Conservation (phyloP, 1,140 invertebrate genomes). For the Sitobion miscanthi region DNA sequence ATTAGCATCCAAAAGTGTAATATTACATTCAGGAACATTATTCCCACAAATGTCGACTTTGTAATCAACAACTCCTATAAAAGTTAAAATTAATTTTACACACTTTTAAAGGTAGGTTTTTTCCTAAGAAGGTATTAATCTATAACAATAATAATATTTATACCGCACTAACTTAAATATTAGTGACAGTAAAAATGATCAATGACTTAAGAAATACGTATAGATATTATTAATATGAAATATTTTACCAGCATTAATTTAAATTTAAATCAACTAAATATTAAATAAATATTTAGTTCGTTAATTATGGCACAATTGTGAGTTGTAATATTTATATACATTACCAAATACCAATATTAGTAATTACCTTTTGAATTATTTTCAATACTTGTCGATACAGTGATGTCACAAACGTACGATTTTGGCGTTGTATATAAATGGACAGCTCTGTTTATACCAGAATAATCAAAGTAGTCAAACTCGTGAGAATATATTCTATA, state of each 20-base stretch:
- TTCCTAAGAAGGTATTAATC: not conserved
- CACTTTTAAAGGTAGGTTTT: not conserved
- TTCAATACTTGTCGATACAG: conserved; percentile 73
- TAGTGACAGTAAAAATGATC: not conserved
- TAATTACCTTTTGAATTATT: conserved; percentile 47
- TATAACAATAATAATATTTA: not conserved
- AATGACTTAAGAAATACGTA: not conserved
- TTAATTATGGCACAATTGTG: not conserved
- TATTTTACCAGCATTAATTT: not conserved
- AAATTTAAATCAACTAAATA: not conserved
- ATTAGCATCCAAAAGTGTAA: conserved; percentile 47
- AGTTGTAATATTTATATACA: not conserved
- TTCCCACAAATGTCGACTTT: conserved; percentile 47
- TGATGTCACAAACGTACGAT: conserved; percentile 83
- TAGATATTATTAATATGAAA: not conserved
- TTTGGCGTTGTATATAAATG: conserved; percentile 85
- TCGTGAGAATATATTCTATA: conserved; percentile 78
- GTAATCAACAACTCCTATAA: conserved; percentile 29
- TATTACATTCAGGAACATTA: not conserved
- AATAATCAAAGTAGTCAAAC: conserved; percentile 99
- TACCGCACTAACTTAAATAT: not conserved
- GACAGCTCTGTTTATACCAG: conserved; percentile 94
- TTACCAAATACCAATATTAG: not conserved
- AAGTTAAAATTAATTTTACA: not conserved
- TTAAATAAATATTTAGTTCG: not conserved